A percentile compares a stretch with the other conserved stretches of the same genome.
Conservation (phyloP, 2,888 invertebrate genomes). For the Helicoverpa assulta region DNA sequence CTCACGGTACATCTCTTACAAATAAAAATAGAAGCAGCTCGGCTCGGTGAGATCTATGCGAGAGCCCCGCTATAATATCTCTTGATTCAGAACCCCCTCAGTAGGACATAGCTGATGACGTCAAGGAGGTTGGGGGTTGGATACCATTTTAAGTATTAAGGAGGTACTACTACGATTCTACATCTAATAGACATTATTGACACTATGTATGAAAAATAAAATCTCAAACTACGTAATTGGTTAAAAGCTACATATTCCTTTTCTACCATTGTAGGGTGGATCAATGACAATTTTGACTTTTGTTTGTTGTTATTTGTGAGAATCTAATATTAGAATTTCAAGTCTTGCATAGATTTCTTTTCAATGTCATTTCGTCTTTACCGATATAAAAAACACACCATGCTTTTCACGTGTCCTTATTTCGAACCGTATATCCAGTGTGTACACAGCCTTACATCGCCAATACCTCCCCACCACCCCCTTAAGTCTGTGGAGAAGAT, state of each 20-base stretch:
- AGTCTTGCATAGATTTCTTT: no score
- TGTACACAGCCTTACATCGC: constrained; percentile 28
- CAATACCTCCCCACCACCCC: constrained; percentile 62
- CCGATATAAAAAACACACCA: not conserved
- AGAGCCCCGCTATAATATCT: constrained; percentile 86
- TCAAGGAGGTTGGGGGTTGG: constrained; percentile 12
- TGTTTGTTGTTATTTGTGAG: no score
- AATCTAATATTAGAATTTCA: no score
- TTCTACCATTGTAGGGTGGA: no score
- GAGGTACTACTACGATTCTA: not conserved
- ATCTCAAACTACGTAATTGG: no score
- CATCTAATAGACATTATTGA: no score
- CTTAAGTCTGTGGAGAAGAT: constrained; percentile 66
- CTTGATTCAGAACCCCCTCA: constrained; percentile 78
- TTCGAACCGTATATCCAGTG: constrained; percentile 2
- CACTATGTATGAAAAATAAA: no score
- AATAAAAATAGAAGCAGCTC: constrained; percentile 85
- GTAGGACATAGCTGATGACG: constrained; percentile 56
- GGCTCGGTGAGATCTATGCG: constrained; percentile 49
- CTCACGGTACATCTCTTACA: constrained; percentile 75
- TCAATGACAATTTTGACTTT: no score
- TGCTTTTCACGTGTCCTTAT: not conserved
- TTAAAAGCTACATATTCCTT: no score
- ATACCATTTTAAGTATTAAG: constrained; percentile 23
- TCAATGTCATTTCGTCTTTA: no score